phyloP scores from a whole-genome alignment of 1,140 invertebrate genomes.

The Drosophila auraria region DNA sequence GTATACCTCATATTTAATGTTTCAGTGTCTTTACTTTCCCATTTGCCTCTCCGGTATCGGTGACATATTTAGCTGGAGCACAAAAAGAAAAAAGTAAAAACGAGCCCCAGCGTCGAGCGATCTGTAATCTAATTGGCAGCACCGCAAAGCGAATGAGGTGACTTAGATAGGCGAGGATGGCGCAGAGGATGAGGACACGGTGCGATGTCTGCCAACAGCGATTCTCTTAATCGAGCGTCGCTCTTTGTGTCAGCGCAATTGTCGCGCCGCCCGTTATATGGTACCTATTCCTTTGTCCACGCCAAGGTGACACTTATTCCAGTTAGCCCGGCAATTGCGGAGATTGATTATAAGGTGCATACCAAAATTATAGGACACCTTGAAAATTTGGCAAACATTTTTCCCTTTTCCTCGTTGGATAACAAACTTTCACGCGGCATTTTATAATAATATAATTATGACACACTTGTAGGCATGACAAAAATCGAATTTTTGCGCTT shows the following conservation, averaged over 20 bases:
- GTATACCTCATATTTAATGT: conserved; percentile 64
- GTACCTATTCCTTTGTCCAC: conserved; percentile 31
- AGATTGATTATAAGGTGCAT: conserved; percentile 58
- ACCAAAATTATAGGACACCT: too few species aligned
- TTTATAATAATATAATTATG: too few species aligned
- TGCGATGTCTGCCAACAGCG: conserved; percentile 65
- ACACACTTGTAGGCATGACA: too few species aligned
- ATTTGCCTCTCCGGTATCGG: conserved; percentile 57
- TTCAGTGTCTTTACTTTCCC: conserved; percentile 15
- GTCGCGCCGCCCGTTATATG: conserved; percentile 40
- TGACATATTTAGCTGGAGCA: conserved; percentile 61
- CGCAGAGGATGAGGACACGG: conserved; percentile 1
- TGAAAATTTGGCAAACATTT: too few species aligned
- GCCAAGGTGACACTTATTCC: conserved; percentile 26
- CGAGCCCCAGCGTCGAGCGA: conserved; percentile 50
- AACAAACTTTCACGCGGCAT: too few species aligned
- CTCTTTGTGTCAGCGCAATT: conserved; percentile 72
- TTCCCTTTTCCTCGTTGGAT: too few species aligned
- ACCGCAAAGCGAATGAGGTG: conserved; percentile 52
- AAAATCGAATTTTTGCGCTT: too few species aligned
- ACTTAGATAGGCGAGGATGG: not conserved
- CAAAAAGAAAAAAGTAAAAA: conserved; percentile 10
- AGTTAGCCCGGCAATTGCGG: conserved; percentile 46
- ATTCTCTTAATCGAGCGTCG: conserved; percentile 73
- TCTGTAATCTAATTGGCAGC: conserved; percentile 77